phyloP scores from a whole-genome alignment of 2,113 vertebrate species.

The Epinephelus cyanopodus region DNA sequence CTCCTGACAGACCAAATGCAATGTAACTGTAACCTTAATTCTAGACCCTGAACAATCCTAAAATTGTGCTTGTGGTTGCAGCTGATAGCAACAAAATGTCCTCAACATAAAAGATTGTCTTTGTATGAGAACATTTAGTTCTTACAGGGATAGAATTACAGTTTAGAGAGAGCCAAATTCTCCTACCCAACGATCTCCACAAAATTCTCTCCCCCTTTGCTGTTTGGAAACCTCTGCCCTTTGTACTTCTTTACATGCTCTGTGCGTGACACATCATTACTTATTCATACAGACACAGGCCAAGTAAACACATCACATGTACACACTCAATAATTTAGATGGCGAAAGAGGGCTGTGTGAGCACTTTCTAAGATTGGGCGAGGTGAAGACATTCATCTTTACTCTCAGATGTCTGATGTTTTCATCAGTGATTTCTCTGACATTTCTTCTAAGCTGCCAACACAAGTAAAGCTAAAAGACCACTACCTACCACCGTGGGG shows the following conservation, averaged over 20 bases:
- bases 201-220: not conserved
- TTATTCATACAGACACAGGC: conserved; percentile 65
- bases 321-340: conserved; percentile 73
- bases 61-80: not conserved
- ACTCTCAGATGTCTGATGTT: conserved; percentile 29
- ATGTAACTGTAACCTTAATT: not conserved
- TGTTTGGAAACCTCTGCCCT: not conserved
- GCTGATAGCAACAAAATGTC: not conserved
- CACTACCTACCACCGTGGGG: too few species aligned
- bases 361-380: conserved; percentile 41
- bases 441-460: not conserved
- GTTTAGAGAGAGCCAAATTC: not conserved
- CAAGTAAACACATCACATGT: conserved; percentile 73
- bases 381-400: conserved; percentile 1
- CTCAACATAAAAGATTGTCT: too few species aligned
- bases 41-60: not conserved
- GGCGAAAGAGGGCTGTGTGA: conserved; percentile 27
- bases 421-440: not conserved
- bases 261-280: conserved; percentile 49
- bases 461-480: not conserved
- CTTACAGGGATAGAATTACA: not conserved
- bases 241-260: conserved; percentile 37
- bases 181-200: not conserved
- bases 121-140: not conserved
- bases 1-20: not conserved